Evolutionary conservation across 23 tunicate species (phyloP), one percentile per base, ranked within the genome.

Genomic region (Halocynthia aurantium): DNA sequence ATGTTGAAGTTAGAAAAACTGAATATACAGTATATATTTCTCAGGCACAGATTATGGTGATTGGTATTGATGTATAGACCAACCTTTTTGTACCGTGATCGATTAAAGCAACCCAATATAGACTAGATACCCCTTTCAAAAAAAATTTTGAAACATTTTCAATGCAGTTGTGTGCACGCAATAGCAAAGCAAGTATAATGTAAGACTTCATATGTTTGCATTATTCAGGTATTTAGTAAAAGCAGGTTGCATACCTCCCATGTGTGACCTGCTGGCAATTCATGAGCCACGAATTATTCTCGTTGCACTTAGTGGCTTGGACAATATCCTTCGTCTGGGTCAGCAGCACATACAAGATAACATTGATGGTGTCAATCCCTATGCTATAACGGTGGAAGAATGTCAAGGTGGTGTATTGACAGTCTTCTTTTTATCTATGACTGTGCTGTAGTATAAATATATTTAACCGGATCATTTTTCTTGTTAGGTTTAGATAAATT

Each of bases 261-360:
- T 91, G 81, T 91, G 97, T 66, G 90, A 91, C 40, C 61, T 91
- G 18, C 81, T 91, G 11, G 81, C 80, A 7, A 83, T 84, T 8
- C 84, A 81, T 64, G 97, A 91, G 50, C 18, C 81, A n/a, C 61
- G 84, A 52, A 78, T 85, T 12, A 77, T 91, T n/a, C 72, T 65
- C 15, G 97, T 91, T 49, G 97, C 97, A 15, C 78, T 91, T 2
- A 91, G 66, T 57, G 97, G 90, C 7, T 75, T 91, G 9, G 90
- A 91, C 17, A 91, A 85, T 58, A 91, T 91, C 6, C 81, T 91
- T 7, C 58, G 90, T 12, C 66, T 71, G 7, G 97, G 97, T 13
- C 85, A 81, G n/a, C 51, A 49, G 50, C 87, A 85, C 17, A 68
- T 76, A n/a, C 65, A 67, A 52, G 71, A 77, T 8, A 51, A 71